Evolutionary conservation across 2,113 vertebrate genomes (phyloP), one percentile per base, ranked within the genome.

Genomic region (Ageneiosus marmoratus): DNA sequence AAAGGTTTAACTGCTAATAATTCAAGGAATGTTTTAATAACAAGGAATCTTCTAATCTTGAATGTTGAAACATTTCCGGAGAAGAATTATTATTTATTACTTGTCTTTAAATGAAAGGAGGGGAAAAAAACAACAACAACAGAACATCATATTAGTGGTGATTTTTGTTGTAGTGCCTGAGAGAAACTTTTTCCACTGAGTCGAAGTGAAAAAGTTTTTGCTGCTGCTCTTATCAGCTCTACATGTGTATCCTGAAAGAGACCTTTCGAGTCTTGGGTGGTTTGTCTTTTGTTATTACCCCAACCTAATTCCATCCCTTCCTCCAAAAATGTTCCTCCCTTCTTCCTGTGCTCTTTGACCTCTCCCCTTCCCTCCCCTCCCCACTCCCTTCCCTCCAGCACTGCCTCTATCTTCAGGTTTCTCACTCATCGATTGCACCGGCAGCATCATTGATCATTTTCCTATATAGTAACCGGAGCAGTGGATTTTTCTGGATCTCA

Each of bases 371-470:
- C 87, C 89, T 91, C 87, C 90, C 90, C 91, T 90, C 89, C 89
- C 87, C 85, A 50, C 80, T 72, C 87, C 88, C 86, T 82, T 86
- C 86, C 87, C 86, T 84, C 89, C 86, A 85, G 88, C 86, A 85
- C 88, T 89, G 87, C 89, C 85, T 87, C 80, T 75, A 85, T 92
- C 89, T 87, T 90, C 88, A 87, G 85, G 88, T 87, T 89, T 92
- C 89, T 90, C 89, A 87, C 90, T 89, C 85, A 77, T 87, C 87
- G 56, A 84, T 87, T 90, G 81, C 82, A 87, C 90, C 87, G 89
- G 93, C 94, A 95, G 93, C 84, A 85, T 93, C 94, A 96, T 95
- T 94, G 93, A 96, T 96, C 89, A 94, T 94, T 96, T 91, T 92
- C 93, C 89, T 86, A 78, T 41, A 46, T 86, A 90, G 91, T 94